Evolutionary conservation across 2,797 vertebrate species (phyloP), one percentile per base, ranked within the genome.

Genomic region (Salarias fasciatus): DNA sequence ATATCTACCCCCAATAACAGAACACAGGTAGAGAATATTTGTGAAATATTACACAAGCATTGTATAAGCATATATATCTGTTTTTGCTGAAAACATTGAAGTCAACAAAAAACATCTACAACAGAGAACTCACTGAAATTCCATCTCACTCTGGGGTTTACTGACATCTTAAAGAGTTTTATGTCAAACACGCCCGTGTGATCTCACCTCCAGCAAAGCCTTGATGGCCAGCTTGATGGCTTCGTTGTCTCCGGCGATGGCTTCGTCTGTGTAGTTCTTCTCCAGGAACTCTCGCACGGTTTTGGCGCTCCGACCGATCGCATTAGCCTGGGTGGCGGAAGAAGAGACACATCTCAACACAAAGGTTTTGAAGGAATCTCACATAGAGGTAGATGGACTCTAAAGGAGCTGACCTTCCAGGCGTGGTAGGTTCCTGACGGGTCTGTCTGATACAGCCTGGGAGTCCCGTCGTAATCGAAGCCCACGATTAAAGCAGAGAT

Each of bases 361-460:
- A 18, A 24, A 24, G 18, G 24, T 3, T 24, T 3, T 24, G 18
- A 24, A 24, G 18, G 18, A 24, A 24, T 24, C 18, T 24, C 18
- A 24, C 18, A 3, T 3, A 2, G 24, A 3, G 18, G 24, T 18
- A 3, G 18, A 33, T 6, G 33, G 9, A 9, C 6, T 6, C 33
- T 9, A 9, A 35, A 35, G 0, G 33, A 10, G 45, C 86, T 82
- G 56, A 94, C 93, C 91, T 96, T 96, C 94, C 94, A 95, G 54
- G 94, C 93, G 12, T 93, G 93, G 41, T 96, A 95, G 12, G 93
- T 94, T 79, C 94, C 93, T 28, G 95, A 95, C 1, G 94, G 92
- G 66, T 95, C 94, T 0, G 92, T 94, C 72, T 95, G 94, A 75
- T 95, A 95, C 33, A 95, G 82, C 62, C 94, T 89, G 50, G 94